Base-by-base conservation (phyloP, 35 echinoderm and acorn worm genomes). In the Holothuria glaberrima region DNA sequence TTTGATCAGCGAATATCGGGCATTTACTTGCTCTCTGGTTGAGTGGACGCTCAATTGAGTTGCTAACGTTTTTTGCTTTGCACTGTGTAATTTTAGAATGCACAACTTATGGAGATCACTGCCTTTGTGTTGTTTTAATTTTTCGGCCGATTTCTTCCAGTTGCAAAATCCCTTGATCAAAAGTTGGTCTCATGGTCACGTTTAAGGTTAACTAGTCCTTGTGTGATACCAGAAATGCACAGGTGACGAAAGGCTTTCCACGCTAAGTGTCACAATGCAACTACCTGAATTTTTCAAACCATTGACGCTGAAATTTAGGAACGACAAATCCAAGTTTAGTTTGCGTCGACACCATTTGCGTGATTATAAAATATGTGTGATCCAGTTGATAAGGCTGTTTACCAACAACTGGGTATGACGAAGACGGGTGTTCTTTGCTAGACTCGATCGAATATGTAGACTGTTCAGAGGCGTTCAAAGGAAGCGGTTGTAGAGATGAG, bases 251-350 rank as follows among this genome's bases (percentile, higher is more conserved):
- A 78, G 10, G 34, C n/a, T 46, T 78, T 78, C 74, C 74, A 18
- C 74, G 45, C n/a, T 78, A 45, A 25, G 34, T 50, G 34, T 78
- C 33, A 76, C 30, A 76, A 31, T 76, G 72, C 20, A 76, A 28
- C 72, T 28, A 76, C 72, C 12, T 31, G 28, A 76, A 76, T 76
- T 76, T 76, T 22, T 76, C 30, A 12, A 76, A 76, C 25, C 72
- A 78, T 78, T 78, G 74, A 78, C 74, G 35, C 74, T 45, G 74
- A 19, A 78, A 46, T 78, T 78, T 78, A 78, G 44, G 74, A 78
- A 78, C 74, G 9, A 32, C 41, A 78, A 44, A 78, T 78, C 74
- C 74, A 35, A 32, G 33, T 78, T 78, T 44, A 78, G 74, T 78
- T 78, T 78, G 25, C 74, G 74, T 46, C 74, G 74, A 78, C 44